Evolutionary conservation across 2,797 vertebrate genomes (phyloP).

Genomic region (Pelodytes ibericus): DNA sequence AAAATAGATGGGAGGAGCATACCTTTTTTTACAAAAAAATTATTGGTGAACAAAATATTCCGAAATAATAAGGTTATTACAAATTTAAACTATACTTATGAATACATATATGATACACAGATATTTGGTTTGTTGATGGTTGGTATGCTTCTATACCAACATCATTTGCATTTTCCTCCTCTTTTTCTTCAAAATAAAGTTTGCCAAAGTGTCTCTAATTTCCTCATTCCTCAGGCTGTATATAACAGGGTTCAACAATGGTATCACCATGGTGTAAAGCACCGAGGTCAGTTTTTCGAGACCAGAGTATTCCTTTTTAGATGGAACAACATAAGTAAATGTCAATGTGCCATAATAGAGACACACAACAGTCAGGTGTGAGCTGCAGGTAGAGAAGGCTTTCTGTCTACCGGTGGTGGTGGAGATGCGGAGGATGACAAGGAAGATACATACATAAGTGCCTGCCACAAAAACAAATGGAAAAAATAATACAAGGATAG

Average conservation of each 20-base stretch:
- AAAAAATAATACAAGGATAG: background rate
- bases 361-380: constrained; percentile 52
- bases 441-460: background rate
- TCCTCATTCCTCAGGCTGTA: constrained; percentile 26
- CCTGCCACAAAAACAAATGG: background rate
- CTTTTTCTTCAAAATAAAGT: background rate
- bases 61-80: no score
- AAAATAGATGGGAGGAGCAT: no score
- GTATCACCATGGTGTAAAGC: constrained; percentile 10
- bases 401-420: constrained; percentile 32
- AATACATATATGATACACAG: no score
- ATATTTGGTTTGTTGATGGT: no score
- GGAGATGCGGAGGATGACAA: background rate
- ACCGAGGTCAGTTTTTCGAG: background rate
- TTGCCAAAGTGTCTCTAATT: background rate
- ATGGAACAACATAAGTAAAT: constrained; percentile 54
- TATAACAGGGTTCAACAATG: constrained; percentile 6
- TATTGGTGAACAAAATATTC: no score
- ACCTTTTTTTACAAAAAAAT: no score
- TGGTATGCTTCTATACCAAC: no score
- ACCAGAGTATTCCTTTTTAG: background rate
- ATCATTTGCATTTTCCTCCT: no score
- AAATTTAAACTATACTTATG: no score
- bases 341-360: constrained; percentile 50
- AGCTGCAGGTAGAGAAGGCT: constrained; percentile 59